These are phyloP conservation scores for Diglossa cyanea DNA, from an alignment of 2,797 vertebrate species.

Conservation along the genomic window DNA sequence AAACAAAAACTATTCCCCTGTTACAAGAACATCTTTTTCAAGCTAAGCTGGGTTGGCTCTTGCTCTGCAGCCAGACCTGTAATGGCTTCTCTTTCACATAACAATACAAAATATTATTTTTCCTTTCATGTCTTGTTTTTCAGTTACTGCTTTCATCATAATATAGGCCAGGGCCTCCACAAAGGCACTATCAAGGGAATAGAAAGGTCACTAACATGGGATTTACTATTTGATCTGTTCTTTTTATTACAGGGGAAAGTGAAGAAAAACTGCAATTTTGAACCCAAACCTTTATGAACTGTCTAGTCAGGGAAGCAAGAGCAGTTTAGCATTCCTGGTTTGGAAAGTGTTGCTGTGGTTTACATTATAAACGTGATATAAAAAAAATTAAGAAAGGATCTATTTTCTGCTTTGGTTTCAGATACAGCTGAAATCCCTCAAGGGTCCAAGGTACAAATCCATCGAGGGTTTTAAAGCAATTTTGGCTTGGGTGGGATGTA, in stretches of 20 bases:
- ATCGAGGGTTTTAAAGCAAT: not conserved
- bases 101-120: constrained; percentile 20
- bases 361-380: not conserved
- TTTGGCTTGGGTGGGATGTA: constrained; percentile 40
- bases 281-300: not conserved
- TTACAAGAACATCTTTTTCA: not conserved
- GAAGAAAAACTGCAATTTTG: not conserved
- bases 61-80: constrained; percentile 12
- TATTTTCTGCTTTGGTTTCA: not conserved
- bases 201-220: not conserved
- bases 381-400: not conserved
- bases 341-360: not conserved
- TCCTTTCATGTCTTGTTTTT: not conserved
- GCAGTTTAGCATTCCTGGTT: not conserved
- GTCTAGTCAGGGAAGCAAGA: not conserved
- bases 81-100: not conserved
- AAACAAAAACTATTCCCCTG: not conserved
- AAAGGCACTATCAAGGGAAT: not conserved
- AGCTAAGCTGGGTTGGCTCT: not conserved
- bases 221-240: constrained; percentile 11
- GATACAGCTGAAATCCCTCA: not conserved
- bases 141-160: not conserved
- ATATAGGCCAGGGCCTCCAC: not conserved
- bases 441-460: not conserved
- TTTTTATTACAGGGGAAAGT: not conserved